Conservation (phyloP, 2,113 vertebrate genomes). For the Mastomys coucha region DNA sequence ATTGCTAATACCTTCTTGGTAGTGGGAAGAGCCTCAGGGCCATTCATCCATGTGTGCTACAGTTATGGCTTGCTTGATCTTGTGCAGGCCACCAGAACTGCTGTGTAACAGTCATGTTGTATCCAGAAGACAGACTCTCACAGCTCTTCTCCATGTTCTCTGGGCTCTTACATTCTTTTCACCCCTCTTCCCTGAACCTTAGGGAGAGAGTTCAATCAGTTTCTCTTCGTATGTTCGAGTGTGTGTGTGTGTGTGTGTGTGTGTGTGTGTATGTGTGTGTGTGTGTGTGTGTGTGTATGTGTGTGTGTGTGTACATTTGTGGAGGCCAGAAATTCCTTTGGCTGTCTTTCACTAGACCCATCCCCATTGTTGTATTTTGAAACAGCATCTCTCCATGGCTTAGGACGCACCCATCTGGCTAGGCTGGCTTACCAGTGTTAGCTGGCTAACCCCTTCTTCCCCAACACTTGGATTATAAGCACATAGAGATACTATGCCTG, state of each 20-base stretch:
- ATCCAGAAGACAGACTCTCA: no score
- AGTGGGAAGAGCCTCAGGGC: background rate
- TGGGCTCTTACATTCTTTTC: background rate
- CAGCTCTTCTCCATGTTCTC: background rate
- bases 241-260: background rate
- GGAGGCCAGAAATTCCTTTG: background rate
- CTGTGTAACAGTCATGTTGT: background rate
- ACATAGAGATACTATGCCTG: background rate
- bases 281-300: no score
- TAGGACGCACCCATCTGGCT: no score
- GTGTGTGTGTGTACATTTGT: no score
- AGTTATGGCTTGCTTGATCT: background rate
- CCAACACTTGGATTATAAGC: background rate
- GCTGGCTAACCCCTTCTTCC: no score
- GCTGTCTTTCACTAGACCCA: background rate
- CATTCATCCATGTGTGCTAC: background rate
- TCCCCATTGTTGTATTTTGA: background rate
- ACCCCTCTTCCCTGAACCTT: background rate
- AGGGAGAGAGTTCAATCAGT: background rate
- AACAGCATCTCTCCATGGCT: background rate
- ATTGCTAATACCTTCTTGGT: background rate
- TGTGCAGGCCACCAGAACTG: background rate
- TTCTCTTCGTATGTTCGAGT: background rate
- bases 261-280: background rate
- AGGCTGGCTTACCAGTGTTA: background rate